A percentile compares a stretch with the other conserved stretches of the same genome.
These are phyloP conservation scores for Petrocephalus sullivani DNA, from an alignment of 2,797 vertebrate species.

Conservation along the genomic window DNA sequence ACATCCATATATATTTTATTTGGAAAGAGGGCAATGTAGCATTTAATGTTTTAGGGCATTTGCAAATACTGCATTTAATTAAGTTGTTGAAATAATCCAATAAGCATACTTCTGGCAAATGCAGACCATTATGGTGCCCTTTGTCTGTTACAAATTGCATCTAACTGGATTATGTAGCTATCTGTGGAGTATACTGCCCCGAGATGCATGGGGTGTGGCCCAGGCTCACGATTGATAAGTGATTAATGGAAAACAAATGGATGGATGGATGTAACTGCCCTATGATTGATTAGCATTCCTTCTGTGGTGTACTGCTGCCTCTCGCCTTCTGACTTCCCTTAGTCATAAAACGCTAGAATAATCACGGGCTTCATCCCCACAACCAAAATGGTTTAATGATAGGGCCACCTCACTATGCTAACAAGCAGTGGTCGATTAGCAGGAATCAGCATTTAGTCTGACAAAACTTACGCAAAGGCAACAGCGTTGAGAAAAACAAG, in stretches of 20 bases:
- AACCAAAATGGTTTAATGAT: not conserved
- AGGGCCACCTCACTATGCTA: not conserved
- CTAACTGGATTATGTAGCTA: not conserved
- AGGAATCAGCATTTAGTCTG: not conserved
- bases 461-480: not conserved
- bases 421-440: not conserved
- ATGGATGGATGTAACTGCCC: not conserved
- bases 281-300: not conserved
- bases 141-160: not conserved
- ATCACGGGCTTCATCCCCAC: not conserved
- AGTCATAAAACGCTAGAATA: not conserved
- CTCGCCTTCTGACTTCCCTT: not conserved
- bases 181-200: not conserved
- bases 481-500: not conserved
- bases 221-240: not conserved
- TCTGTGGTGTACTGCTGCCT: not conserved
- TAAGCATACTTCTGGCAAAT: not conserved
- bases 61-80: not conserved
- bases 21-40: not conserved
- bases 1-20: not conserved
- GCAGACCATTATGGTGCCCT: not conserved
- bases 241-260: not conserved
- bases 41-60: not conserved
- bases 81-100: not conserved
- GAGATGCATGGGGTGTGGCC: not conserved